Evolutionary conservation across 2,888 invertebrate genomes (phyloP), one percentile per base, ranked within the genome.

Genomic region (Ametastegia equiseti): DNA sequence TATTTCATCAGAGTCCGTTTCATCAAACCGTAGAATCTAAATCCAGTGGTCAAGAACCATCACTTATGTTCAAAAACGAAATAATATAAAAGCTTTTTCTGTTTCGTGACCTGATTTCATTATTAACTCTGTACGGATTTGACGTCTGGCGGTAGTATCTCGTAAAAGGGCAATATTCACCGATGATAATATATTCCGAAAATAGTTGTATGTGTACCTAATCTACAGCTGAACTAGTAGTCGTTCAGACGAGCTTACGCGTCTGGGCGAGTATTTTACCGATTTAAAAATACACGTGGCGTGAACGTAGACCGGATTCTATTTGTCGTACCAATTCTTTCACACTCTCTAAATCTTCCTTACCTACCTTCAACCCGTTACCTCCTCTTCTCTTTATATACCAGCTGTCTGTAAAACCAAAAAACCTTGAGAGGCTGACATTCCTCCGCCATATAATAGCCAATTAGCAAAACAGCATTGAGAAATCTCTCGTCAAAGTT

Each of bases 281-380:
- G 47, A 47, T 71, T 45, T 71, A 71, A 71, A 71, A 71, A 71
- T 71, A 71, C 47, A 47, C 47, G 47, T 47, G 42, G 71, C 45
- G 47, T 45, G 71, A 47, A 47, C 71, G 47, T 71, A n/a, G 71
- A 71, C 13, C n/a, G 47, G 27, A 71, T 71, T 71, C 71, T 71
- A 71, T 71, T 71, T 47, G 71, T 45, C 71, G 27, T 27, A 45
- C 30, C 45, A 27, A 71, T 71, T 71, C 45, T 47, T 71, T 71
- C 71, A n/a, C 71, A 71, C 71, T 36, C 47, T 30, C 27, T 71
- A 47, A 71, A 45, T 47, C 19, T 47, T 71, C 15, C 19, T 45
- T 13, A 2, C 23, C n/a, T 4, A 45, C n/a, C 71, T 13, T 15
- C n/a, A n/a, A n/a, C 4, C 47, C 36, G 2, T 36, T 33, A 11